phyloP scores from a whole-genome alignment of 2,113 vertebrate species.

The Lota lota region DNA sequence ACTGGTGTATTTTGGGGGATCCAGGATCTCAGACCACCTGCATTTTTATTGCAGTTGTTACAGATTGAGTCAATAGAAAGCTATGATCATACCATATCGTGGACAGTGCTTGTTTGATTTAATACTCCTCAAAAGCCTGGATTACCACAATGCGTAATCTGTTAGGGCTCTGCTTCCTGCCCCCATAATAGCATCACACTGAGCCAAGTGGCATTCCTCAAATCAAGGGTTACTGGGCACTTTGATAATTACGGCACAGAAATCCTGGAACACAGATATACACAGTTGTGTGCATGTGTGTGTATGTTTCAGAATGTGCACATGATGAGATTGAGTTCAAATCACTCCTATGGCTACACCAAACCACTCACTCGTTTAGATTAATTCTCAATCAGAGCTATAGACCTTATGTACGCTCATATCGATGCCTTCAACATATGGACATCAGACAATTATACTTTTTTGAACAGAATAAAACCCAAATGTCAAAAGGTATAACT shows the following conservation, averaged over 20 bases:
- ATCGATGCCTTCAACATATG: too few relatives aligned
- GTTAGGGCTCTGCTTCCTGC: conserved; percentile 30
- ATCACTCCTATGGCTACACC: too few relatives aligned
- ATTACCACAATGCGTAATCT: conserved; percentile 74
- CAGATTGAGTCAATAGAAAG: background rate
- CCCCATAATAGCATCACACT: conserved; percentile 49
- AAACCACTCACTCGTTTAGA: too few relatives aligned
- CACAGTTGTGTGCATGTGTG: conserved; percentile 3
- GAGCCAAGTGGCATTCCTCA: conserved; percentile 50
- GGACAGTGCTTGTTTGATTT: conserved; percentile 30
- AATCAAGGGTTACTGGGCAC: conserved; percentile 48
- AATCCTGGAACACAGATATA: conserved; percentile 22
- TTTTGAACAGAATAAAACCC: too few relatives aligned
- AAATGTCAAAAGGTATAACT: too few relatives aligned
- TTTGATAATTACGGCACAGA: conserved; percentile 59
- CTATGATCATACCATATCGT: background rate
- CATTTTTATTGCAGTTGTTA: conserved; percentile 43
- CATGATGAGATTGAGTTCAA: background rate
- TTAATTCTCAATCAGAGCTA: conserved; percentile 44
- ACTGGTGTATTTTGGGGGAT: too few relatives aligned
- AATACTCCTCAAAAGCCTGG: conserved; percentile 35
- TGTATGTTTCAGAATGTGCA: background rate
- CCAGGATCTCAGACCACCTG: too few relatives aligned
- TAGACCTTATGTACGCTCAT: conserved; percentile 13
- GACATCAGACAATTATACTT: too few relatives aligned